Evolutionary conservation across 2,888 invertebrate genomes (phyloP).

Genomic region (Kuschelorhynchus macadamiae): DNA sequence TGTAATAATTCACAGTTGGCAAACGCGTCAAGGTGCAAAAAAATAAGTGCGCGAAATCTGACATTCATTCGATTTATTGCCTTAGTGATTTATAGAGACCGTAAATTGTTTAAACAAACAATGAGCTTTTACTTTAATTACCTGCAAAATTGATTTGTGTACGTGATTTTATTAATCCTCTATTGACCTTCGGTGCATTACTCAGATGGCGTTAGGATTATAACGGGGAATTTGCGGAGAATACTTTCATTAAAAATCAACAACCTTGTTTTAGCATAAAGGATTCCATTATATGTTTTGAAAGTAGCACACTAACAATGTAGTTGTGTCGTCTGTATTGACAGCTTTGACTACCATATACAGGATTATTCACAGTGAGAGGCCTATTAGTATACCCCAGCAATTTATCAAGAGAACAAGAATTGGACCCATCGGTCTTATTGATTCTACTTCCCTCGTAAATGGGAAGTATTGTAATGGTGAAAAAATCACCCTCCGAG

Average conservation of each 20-base stretch:
- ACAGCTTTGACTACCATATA: too few species aligned
- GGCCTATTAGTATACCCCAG: too few species aligned
- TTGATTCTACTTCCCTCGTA: too few species aligned
- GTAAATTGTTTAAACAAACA: slow-evolving; percentile 22
- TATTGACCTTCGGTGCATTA: slow-evolving; percentile 17
- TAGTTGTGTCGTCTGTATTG: too few species aligned
- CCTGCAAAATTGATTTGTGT: slow-evolving; percentile 2
- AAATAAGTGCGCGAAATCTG: slow-evolving; percentile 12
- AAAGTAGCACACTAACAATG: too few species aligned
- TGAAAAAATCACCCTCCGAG: too few species aligned
- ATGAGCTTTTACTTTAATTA: slow-evolving; percentile 37
- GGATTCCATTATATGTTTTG: too few species aligned
- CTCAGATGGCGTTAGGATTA: slow-evolving; percentile 17
- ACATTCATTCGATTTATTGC: slow-evolving; percentile 14
- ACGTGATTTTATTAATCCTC: slow-evolving; percentile 8
- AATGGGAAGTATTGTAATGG: too few species aligned
- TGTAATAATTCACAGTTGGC: slow-evolving; percentile 24
- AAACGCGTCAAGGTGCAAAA: slow-evolving; percentile 33
- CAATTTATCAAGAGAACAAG: too few species aligned
- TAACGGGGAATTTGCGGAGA: slow-evolving; percentile 14
- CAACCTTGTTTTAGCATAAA: too few species aligned
- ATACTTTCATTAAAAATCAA: slow-evolving; percentile 3
- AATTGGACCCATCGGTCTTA: too few species aligned
- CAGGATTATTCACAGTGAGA: too few species aligned
- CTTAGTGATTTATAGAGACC: slow-evolving; percentile 21